Evolutionary conservation across 2,888 invertebrate species (phyloP).

Genomic region (Caenorhabditis becei): DNA sequence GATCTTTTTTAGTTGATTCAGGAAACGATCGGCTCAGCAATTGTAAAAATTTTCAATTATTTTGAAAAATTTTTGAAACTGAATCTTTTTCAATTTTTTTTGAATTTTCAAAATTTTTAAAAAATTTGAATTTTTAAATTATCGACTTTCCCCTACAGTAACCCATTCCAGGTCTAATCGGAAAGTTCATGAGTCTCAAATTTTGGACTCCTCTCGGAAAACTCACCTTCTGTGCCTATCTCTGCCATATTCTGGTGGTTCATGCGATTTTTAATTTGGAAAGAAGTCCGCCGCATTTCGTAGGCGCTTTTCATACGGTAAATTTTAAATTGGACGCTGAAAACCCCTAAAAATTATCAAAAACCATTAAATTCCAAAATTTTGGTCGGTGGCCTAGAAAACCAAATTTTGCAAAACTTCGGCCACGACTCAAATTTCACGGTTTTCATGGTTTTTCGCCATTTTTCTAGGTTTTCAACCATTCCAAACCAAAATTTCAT

Average conservation of each 20-base stretch:
- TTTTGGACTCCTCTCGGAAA: conserved; percentile 61
- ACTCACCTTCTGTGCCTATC: conserved; percentile 53
- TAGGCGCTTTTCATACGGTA: conserved; percentile 53
- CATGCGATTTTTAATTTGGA: conserved; percentile 42
- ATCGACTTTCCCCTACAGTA: too few species aligned
- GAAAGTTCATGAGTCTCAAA: conserved; percentile 43
- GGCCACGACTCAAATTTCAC: background rate
- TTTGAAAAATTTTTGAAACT: too few species aligned
- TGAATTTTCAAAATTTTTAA: too few species aligned
- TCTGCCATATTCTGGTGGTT: conserved; percentile 47
- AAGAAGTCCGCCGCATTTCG: conserved; percentile 39
- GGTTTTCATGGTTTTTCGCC: background rate
- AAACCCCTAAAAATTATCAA: background rate
- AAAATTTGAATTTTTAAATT: too few species aligned
- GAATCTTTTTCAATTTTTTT: too few species aligned
- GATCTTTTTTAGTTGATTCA: too few species aligned
- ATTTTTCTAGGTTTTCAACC: background rate
- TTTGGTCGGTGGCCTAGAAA: background rate
- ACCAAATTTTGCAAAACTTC: background rate
- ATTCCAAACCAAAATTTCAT: background rate
- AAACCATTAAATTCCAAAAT: background rate
- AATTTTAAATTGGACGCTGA: background rate
- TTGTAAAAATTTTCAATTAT: conserved; percentile 7
- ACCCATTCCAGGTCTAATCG: conserved; percentile 31
- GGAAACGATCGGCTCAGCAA: too few species aligned